Evolutionary conservation across 92 coral and sea anemone genomes (phyloP).

Genomic region (Muricea muricata): DNA sequence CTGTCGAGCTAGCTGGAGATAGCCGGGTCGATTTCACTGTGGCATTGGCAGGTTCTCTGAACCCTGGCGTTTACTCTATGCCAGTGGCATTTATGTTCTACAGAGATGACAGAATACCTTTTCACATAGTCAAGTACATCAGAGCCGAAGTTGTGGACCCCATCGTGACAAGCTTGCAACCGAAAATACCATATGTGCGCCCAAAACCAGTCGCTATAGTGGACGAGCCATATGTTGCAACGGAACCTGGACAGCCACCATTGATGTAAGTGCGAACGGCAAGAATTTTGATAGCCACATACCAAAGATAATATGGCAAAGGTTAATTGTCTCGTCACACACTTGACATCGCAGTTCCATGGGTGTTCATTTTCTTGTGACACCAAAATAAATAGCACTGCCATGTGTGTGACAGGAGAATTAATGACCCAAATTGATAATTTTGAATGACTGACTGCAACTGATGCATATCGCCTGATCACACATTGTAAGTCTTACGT

Average conservation of each 20-base stretch:
- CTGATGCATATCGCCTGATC: too few relatives aligned
- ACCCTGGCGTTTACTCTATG: slow-evolving; percentile 20
- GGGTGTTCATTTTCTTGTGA: too few relatives aligned
- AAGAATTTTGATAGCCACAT: too few relatives aligned
- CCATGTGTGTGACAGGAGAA: too few relatives aligned
- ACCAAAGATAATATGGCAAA: too few relatives aligned
- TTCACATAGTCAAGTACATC: slow-evolving; percentile 77
- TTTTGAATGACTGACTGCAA: too few relatives aligned
- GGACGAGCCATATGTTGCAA: slow-evolving; percentile 73
- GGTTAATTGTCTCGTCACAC: too few relatives aligned
- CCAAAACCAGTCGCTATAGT: slow-evolving; percentile 79
- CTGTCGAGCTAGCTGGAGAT: not conserved
- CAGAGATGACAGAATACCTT: slow-evolving; percentile 21
- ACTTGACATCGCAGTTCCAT: too few relatives aligned
- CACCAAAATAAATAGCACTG: too few relatives aligned
- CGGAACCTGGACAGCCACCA: slow-evolving; percentile 75
- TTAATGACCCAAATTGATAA: too few relatives aligned
- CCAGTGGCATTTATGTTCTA: slow-evolving; percentile 29
- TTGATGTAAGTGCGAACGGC: slow-evolving; percentile 73
- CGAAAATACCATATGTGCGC: slow-evolving; percentile 67
- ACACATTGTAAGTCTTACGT: too few relatives aligned
- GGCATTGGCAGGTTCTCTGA: not conserved
- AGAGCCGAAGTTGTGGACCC: slow-evolving; percentile 72
- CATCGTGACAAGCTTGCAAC: slow-evolving; percentile 69
- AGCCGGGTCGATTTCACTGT: not conserved